These are phyloP conservation scores for Liodrosophila aerea DNA, from an alignment of 2,888 invertebrate genomes.

Conservation along the genomic window DNA sequence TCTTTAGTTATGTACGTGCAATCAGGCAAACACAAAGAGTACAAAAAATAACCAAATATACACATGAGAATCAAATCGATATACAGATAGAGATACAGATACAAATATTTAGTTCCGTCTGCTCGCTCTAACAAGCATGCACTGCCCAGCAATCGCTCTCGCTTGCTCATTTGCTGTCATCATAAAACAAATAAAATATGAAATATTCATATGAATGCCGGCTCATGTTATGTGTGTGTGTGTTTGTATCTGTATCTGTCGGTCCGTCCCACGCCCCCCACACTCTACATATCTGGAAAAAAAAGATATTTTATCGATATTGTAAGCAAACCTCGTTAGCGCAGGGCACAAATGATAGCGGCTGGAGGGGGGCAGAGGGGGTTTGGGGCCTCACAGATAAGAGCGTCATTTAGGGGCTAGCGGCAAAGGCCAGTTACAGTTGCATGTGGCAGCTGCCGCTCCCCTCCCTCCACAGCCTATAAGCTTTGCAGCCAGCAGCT, in stretches of 20 bases:
- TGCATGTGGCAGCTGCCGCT: slow-evolving; percentile 8
- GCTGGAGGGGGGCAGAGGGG: not conserved
- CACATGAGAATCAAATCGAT: slow-evolving; percentile 2
- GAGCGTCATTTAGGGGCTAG: slow-evolving; percentile 27
- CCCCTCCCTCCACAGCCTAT: not conserved
- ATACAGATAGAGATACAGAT: slow-evolving; percentile 19
- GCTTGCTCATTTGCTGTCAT: slow-evolving; percentile 39
- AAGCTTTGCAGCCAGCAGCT: slow-evolving; percentile 10
- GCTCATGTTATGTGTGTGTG: slow-evolving; percentile 59
- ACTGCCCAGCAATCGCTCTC: slow-evolving; percentile 9
- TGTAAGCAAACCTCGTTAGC: slow-evolving; percentile 68
- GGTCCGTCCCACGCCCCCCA: slow-evolving; percentile 12
- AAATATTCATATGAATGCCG: slow-evolving; percentile 59
- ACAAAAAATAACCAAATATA: slow-evolving; percentile 13
- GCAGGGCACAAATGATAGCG: not conserved
- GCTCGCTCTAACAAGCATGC: slow-evolving; percentile 12
- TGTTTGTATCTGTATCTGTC: slow-evolving; percentile 17
- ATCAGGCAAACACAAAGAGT: slow-evolving; percentile 36
- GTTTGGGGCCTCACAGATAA: too few species aligned
- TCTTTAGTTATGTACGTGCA: slow-evolving; percentile 48
- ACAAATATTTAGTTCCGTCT: slow-evolving; percentile 12
- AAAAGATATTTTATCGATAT: slow-evolving; percentile 63
- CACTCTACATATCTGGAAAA: slow-evolving; percentile 14
- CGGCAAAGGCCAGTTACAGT: slow-evolving; percentile 2
- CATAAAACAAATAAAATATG: slow-evolving; percentile 58